Conservation (phyloP, 2,113 vertebrate genomes). For the Phrynocephalus versicolor region DNA sequence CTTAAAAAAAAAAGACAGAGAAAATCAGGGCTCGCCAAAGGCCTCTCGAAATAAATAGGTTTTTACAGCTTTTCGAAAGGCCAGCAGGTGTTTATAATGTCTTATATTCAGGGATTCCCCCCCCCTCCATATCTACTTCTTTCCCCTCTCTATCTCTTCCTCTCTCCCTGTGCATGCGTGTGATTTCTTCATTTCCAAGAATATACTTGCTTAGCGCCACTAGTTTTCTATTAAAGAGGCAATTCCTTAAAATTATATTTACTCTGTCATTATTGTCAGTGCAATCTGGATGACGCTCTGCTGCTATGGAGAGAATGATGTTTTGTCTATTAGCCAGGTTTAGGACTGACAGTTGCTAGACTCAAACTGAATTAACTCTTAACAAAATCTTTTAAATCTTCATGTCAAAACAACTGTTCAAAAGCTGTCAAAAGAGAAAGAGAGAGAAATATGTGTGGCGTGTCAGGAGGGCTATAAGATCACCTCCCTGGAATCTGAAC, state of each 20-base stretch:
- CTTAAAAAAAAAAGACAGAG: too few relatives aligned
- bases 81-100: not conserved
- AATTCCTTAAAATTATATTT: conserved; percentile 33
- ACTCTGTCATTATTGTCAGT: conserved; percentile 15
- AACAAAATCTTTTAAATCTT: conserved; percentile 33
- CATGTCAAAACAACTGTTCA: conserved; percentile 7
- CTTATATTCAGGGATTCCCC: not conserved
- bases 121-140: not conserved
- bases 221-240: not conserved
- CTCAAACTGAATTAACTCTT: conserved; percentile 8
- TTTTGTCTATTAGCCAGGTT: conserved; percentile 31
- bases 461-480: not conserved
- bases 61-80: too few relatives aligned
- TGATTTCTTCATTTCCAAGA: not conserved
- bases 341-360: conserved; percentile 44
- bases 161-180: not conserved
- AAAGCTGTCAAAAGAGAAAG: conserved; percentile 25
- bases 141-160: not conserved
- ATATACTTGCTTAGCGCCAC: conserved; percentile 25
- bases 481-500: conserved; percentile 4
- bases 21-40: too few relatives aligned
- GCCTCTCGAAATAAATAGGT: too few relatives aligned
- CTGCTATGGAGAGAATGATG: conserved; percentile 14
- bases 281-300: not conserved
- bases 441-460: conserved; percentile 7